phyloP scores from a whole-genome alignment of 2,888 invertebrate genomes.

The Andrena camellia region DNA sequence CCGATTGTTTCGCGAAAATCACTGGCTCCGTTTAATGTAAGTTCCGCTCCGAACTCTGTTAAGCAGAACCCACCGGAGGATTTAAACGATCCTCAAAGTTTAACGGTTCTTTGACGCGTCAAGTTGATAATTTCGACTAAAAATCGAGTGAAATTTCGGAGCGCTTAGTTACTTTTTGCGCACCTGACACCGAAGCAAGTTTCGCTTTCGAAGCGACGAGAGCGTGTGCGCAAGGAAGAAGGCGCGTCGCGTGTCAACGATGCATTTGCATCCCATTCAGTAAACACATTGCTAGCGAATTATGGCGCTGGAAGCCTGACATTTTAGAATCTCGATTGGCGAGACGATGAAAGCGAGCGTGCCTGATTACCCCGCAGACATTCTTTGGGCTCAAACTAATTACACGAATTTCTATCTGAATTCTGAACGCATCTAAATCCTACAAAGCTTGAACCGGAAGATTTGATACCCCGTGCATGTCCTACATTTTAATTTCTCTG shows the following conservation, averaged over 20 bases:
- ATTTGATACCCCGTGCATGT: no score
- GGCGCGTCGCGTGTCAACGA: slow-evolving; percentile 36
- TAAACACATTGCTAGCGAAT: slow-evolving; percentile 28
- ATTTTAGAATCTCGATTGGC: slow-evolving; percentile 23
- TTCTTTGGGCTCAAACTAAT: background rate
- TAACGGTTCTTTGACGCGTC: background rate
- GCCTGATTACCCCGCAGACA: background rate
- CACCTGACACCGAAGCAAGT: background rate
- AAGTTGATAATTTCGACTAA: background rate
- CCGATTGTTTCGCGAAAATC: slow-evolving; percentile 32
- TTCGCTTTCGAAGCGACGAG: slow-evolving; percentile 17
- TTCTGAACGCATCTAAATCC: background rate
- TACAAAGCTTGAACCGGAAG: background rate
- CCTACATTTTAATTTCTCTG: background rate
- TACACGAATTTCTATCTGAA: background rate
- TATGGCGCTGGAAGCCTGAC: slow-evolving; percentile 20
- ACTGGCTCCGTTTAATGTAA: background rate
- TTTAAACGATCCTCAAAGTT: no score
- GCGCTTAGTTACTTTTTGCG: background rate
- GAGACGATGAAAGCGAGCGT: slow-evolving; percentile 3
- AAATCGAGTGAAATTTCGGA: background rate
- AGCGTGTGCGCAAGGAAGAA: slow-evolving; percentile 25
- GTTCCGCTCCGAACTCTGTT: background rate
- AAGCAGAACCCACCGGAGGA: no score
- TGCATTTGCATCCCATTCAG: slow-evolving; percentile 35